Conservation (phyloP, 2,113 vertebrate species). For the Amphilophus citrinellus region DNA sequence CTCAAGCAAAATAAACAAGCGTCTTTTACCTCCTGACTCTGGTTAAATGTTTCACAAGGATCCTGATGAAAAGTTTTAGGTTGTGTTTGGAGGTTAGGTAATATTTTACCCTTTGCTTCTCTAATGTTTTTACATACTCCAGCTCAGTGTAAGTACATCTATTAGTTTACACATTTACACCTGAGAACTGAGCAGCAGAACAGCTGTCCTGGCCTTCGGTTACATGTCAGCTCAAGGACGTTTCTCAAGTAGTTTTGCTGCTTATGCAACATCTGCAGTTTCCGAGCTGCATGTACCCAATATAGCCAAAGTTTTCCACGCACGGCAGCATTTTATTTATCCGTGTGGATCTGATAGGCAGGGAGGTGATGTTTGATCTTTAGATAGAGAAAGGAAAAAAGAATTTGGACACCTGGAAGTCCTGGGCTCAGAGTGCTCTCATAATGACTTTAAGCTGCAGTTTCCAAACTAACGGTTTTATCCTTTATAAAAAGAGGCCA, state of each 20-base stretch:
- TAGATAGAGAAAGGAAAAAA: neutral
- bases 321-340: neutral
- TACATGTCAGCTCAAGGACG: neutral
- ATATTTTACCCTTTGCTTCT: constrained; percentile 5
- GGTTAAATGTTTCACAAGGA: constrained; percentile 42
- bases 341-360: neutral
- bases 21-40: constrained; percentile 52
- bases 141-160: neutral
- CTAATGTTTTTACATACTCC: neutral
- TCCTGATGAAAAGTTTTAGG: constrained; percentile 11
- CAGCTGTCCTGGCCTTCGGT: neutral
- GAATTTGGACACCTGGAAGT: neutral
- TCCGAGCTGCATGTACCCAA: neutral
- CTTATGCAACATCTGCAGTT: constrained; percentile 5
- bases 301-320: neutral
- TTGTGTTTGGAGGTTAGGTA: neutral
- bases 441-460: neutral
- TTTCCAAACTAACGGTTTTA: neutral
- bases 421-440: neutral
- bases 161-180: neutral
- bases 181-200: neutral
- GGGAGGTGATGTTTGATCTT: neutral
- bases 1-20: constrained; percentile 60
- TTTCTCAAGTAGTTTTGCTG: neutral
- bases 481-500: neutral